Percentiles rank a stretch among this genome's conserved stretches.
Conservation (phyloP, 2,888 invertebrate species). For the Agrochola lota region DNA sequence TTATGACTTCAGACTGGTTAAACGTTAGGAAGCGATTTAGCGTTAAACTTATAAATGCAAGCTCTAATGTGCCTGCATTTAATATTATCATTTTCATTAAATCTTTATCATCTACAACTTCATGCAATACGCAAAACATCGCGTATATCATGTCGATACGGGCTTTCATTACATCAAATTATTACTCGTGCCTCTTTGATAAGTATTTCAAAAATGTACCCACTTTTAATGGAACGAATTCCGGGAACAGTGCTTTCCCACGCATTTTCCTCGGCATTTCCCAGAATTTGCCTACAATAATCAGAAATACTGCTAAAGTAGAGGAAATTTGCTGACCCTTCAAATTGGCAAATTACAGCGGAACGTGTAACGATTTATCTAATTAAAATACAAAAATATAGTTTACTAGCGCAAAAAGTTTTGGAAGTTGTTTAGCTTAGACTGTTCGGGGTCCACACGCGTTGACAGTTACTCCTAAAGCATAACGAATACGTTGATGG, state of each 20-base stretch:
- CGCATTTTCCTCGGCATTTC: slow-evolving; percentile 53
- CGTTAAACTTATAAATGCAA: slow-evolving; percentile 23
- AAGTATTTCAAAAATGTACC: slow-evolving; percentile 54
- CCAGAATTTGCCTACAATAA: slow-evolving; percentile 44
- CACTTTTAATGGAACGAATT: slow-evolving; percentile 59
- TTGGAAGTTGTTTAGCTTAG: neutral
- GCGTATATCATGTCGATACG: neutral
- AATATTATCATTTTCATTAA: neutral
- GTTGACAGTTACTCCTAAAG: too few species aligned
- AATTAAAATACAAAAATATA: slow-evolving; percentile 33
- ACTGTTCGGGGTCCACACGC: neutral
- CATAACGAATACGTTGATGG: neutral
- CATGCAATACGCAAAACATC: neutral
- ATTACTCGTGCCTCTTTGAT: slow-evolving; percentile 61
- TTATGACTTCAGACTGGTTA: slow-evolving; percentile 42
- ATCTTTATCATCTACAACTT: neutral
- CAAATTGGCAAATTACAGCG: slow-evolving; percentile 10
- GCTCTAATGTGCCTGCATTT: neutral
- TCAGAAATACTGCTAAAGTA: slow-evolving; percentile 33
- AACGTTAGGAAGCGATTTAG: slow-evolving; percentile 52
- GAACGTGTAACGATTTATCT: slow-evolving; percentile 38
- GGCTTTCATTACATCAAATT: slow-evolving; percentile 19
- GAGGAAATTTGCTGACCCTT: slow-evolving; percentile 42
- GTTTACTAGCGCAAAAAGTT: neutral
- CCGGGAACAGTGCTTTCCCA: slow-evolving; percentile 50